Percentiles rank a stretch among this genome's conserved stretches.
Evolutionary conservation across 2,888 invertebrate species (phyloP).

Genomic region (Meganola albula): DNA sequence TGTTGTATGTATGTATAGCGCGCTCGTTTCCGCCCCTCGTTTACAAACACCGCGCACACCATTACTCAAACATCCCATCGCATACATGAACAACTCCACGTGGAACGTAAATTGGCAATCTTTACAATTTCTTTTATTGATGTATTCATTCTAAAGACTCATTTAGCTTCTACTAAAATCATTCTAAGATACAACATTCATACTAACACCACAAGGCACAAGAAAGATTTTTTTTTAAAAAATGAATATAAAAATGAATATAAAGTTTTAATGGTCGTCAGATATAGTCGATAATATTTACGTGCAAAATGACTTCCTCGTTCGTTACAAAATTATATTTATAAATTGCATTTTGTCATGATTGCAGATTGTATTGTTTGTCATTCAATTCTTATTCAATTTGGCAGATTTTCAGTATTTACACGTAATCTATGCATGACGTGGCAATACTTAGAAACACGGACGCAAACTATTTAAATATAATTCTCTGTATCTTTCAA

Average conservation of each 20-base stretch:
- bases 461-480: background rate
- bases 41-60: slow-evolving; percentile 17
- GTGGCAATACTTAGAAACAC: background rate
- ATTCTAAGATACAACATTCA: background rate
- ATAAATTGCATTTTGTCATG: no score
- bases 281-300: no score
- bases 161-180: background rate
- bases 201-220: background rate
- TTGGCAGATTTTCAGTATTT: background rate
- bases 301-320: no score
- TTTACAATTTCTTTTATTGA: no score
- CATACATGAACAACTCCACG: background rate
- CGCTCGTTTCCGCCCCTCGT: slow-evolving; percentile 20
- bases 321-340: no score
- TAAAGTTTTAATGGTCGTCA: no score
- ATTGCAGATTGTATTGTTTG: no score
- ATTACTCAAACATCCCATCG: slow-evolving; percentile 1
- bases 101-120: no score
- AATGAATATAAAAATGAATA: no score
- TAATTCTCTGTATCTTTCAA: background rate
- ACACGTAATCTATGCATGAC: background rate
- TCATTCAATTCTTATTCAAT: no score
- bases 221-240: no score
- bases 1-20: slow-evolving; percentile 5
- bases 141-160: background rate